These are phyloP conservation scores for Pyxicephalus adspersus DNA, from an alignment of 2,113 vertebrate genomes.

Conservation along the genomic window DNA sequence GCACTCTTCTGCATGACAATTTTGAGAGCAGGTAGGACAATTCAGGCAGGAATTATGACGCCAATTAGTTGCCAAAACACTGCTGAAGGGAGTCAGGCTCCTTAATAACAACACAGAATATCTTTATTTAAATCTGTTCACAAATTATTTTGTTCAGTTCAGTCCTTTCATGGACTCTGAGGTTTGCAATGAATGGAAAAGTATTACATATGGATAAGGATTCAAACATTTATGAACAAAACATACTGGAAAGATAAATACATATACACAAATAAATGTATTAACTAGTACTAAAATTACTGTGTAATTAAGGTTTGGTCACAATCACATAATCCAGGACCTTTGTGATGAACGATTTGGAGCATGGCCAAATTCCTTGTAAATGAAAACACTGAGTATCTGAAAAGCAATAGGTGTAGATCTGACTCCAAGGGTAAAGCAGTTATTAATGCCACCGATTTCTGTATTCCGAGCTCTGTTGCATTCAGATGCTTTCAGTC, in stretches of 20 bases:
- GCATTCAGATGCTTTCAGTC: slow-evolving; percentile 40
- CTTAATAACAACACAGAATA: no score
- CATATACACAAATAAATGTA: slow-evolving; percentile 11
- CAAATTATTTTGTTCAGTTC: no score
- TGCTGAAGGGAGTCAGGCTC: no score
- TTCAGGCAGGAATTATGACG: no score
- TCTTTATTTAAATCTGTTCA: no score
- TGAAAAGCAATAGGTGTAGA: slow-evolving; percentile 12
- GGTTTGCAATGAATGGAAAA: slow-evolving; percentile 1
- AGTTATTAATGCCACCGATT: slow-evolving; percentile 2
- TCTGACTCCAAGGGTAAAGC: slow-evolving; percentile 10
- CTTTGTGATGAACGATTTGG: slow-evolving; percentile 8
- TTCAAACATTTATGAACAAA: background rate
- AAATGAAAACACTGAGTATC: background rate
- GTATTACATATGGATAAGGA: background rate
- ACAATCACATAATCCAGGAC: slow-evolving; percentile 3
- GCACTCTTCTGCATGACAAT: no score
- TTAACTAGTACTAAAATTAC: slow-evolving; percentile 30
- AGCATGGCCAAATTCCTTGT: slow-evolving; percentile 17
- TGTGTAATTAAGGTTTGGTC: slow-evolving; percentile 47
- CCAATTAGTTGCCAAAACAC: no score
- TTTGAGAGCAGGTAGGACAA: no score
- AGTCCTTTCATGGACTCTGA: background rate
- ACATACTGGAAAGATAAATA: slow-evolving; percentile 28
- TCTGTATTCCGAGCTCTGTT: slow-evolving; percentile 3